A percentile compares a stretch with the other conserved stretches of the same genome.
phyloP scores from a whole-genome alignment of 2,888 invertebrate species.

The Heteropelma amictum region DNA sequence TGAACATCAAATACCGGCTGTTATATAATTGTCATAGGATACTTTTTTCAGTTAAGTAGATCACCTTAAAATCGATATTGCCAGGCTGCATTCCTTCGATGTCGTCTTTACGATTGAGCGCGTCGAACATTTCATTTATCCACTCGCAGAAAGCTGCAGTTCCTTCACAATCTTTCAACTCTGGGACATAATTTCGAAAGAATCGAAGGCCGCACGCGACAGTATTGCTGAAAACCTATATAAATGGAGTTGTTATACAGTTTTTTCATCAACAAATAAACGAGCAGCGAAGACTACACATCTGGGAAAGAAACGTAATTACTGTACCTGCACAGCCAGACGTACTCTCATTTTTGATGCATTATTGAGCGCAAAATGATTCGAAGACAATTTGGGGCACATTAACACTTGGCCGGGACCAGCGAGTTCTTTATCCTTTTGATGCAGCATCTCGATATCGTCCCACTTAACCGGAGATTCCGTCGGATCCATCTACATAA shows the following conservation, averaged over 20 bases:
- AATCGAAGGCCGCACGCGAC: conserved; percentile 42
- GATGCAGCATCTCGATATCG: conserved; percentile 23
- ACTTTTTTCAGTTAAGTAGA: conserved; percentile 3
- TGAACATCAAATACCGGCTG: neutral
- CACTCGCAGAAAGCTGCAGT: conserved; percentile 49
- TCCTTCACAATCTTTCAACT: conserved; percentile 35
- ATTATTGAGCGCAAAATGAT: conserved; percentile 43
- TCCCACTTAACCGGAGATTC: conserved; percentile 25
- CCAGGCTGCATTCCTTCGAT: conserved; percentile 30
- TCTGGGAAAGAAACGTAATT: neutral
- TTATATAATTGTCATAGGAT: neutral
- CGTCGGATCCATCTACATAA: conserved; percentile 20
- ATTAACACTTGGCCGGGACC: conserved; percentile 30
- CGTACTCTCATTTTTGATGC: conserved; percentile 39
- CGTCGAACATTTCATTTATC: conserved; percentile 51
- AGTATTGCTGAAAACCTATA: conserved; percentile 46
- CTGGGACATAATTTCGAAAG: conserved; percentile 21
- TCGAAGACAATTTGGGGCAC: conserved; percentile 35
- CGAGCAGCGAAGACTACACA: neutral
- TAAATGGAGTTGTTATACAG: conserved; percentile 2
- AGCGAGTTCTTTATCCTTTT: conserved; percentile 31
- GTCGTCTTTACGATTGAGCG: conserved; percentile 41
- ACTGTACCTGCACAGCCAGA: conserved; percentile 42
- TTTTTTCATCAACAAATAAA: conserved; percentile 12
- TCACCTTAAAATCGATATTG: conserved; percentile 45